These are phyloP conservation scores for Tringa solitaria DNA, from an alignment of 2,113 vertebrate species.

Conservation along the genomic window DNA sequence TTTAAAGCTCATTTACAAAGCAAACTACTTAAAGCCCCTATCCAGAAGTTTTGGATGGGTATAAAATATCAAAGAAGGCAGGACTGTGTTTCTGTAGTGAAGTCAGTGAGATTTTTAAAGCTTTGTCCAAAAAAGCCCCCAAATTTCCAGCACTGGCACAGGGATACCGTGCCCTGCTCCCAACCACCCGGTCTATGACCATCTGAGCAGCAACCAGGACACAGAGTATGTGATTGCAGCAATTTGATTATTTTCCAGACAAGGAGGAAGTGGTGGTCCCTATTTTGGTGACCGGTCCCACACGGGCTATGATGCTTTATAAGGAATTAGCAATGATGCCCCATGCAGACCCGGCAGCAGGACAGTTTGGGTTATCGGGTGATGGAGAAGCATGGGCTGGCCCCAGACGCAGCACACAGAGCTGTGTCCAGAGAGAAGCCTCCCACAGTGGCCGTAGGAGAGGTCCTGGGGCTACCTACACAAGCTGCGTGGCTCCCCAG, in stretches of 20 bases:
- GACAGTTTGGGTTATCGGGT: not conserved
- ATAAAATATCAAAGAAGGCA: not conserved
- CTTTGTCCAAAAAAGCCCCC: not conserved
- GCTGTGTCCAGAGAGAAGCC: not conserved
- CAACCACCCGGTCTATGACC: not conserved
- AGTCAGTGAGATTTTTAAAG: not conserved
- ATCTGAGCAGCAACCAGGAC: not conserved
- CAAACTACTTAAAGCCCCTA: not conserved
- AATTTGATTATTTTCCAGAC: not conserved
- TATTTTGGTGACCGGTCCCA: rapidly evolving
- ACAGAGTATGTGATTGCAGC: no score
- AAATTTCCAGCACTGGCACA: not conserved
- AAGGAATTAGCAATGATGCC: not conserved
- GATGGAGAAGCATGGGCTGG: not conserved
- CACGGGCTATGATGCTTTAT: rapidly evolving
- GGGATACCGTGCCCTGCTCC: not conserved
- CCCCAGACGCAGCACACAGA: rapidly evolving
- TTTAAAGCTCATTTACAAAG: not conserved
- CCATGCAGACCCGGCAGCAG: not conserved
- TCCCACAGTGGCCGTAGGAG: rapidly evolving
- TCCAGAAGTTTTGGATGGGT: not conserved
- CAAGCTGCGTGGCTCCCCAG: conserved; percentile 96
- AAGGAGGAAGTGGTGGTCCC: not conserved
- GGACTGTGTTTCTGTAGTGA: not conserved
- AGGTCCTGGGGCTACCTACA: conserved; percentile 78